A percentile compares a stretch with the other conserved stretches of the same genome.
These are phyloP conservation scores for Aptenodytes forsteri DNA, from an alignment of 2,113 vertebrate species.

Conservation along the genomic window DNA sequence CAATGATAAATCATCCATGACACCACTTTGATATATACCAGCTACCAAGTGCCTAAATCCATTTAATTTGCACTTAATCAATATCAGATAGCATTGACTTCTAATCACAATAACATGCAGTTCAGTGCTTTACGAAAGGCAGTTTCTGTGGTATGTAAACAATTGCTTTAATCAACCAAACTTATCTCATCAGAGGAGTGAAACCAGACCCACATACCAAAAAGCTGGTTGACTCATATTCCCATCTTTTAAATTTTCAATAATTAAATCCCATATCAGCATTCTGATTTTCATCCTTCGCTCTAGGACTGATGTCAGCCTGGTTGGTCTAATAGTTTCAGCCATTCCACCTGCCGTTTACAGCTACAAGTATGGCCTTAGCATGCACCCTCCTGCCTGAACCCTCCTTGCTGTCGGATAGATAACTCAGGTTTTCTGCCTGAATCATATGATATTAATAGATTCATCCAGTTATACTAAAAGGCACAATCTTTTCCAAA, in stretches of 20 bases:
- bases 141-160: not conserved
- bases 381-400: not conserved
- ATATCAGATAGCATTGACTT: not conserved
- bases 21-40: not conserved
- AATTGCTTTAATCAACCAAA: not conserved
- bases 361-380: not conserved
- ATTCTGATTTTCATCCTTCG: not conserved
- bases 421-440: not conserved
- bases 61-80: constrained; percentile 27
- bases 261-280: not conserved
- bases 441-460: not conserved
- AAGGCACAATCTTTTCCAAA: not conserved
- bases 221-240: not conserved
- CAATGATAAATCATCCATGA: not conserved
- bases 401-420: not conserved
- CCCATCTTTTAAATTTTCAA: not conserved
- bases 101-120: not conserved
- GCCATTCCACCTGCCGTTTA: not conserved
- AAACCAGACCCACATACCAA: not conserved
- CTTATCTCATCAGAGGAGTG: not conserved
- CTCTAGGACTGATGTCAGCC: not conserved
- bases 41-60: not conserved
- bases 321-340: not conserved
- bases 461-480: not conserved
- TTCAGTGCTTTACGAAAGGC: not conserved